These are phyloP conservation scores for Styela plicata DNA, from an alignment of 23 tunicate species.

Conservation along the genomic window DNA sequence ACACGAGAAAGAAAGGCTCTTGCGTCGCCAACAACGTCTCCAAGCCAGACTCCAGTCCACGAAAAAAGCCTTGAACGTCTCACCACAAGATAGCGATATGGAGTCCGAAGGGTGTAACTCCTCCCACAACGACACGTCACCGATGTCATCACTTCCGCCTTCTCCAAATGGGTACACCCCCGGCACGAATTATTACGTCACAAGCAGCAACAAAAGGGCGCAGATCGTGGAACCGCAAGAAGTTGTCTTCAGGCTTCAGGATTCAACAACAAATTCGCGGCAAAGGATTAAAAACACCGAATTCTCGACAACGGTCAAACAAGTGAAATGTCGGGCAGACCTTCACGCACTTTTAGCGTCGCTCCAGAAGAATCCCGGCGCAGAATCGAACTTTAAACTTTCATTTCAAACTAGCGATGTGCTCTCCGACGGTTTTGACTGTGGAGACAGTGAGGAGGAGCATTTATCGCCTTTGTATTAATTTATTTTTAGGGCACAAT, in stretches of 20 bases:
- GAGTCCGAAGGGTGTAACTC: slow-evolving; percentile 16
- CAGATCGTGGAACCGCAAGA: background rate
- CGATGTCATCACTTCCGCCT: slow-evolving; percentile 13
- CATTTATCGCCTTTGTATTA: background rate
- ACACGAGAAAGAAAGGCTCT: slow-evolving; percentile 17
- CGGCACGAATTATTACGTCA: slow-evolving; percentile 4
- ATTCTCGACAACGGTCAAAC: background rate
- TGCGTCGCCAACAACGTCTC: slow-evolving; percentile 23
- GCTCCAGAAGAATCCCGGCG: background rate
- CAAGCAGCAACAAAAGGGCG: background rate
- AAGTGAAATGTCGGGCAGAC: background rate
- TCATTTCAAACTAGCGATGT: background rate
- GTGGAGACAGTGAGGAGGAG: background rate
- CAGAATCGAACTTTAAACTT: background rate
- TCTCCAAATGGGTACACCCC: slow-evolving; percentile 5
- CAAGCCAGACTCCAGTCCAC: slow-evolving; percentile 26
- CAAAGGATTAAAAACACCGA: background rate
- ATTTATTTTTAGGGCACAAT: too few relatives aligned
- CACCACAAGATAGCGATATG: slow-evolving; percentile 9
- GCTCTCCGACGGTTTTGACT: slow-evolving; percentile 21
- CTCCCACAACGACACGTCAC: background rate
- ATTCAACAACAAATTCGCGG: background rate
- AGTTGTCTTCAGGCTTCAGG: slow-evolving; percentile 10
- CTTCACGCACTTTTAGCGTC: background rate
- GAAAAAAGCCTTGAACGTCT: background rate